Conservation (phyloP, 2,888 invertebrate species). For the Elegia similella region DNA sequence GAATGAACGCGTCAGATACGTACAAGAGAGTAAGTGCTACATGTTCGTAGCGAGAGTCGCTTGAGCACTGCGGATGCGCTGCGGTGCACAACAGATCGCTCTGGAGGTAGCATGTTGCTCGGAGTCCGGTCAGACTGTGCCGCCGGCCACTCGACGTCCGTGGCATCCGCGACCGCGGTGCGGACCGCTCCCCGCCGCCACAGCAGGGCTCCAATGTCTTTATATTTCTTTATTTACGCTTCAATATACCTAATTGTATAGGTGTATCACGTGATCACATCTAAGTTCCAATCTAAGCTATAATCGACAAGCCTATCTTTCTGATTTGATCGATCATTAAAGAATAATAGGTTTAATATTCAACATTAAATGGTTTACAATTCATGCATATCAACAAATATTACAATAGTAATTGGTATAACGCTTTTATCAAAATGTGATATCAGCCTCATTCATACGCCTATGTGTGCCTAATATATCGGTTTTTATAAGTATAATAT, state of each 20-base stretch:
- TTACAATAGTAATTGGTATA: too few relatives aligned
- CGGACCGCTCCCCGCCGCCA: slow-evolving; percentile 56
- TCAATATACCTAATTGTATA: background rate
- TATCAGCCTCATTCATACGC: too few relatives aligned
- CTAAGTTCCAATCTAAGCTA: background rate
- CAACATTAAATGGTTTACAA: background rate
- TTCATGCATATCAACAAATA: background rate
- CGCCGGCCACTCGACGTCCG: slow-evolving; percentile 29
- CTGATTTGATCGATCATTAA: background rate
- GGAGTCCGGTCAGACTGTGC: slow-evolving; percentile 61
- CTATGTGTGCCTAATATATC: background rate
- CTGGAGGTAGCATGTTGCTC: slow-evolving; percentile 74
- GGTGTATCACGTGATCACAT: background rate
- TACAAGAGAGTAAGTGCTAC: slow-evolving; percentile 76
- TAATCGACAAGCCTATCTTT: background rate
- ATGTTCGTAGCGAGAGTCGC: slow-evolving; percentile 65
- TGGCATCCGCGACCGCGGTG: slow-evolving; percentile 31
- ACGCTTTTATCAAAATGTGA: too few relatives aligned
- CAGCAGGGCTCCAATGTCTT: slow-evolving; percentile 32
- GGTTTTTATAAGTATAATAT: background rate
- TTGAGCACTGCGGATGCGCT: slow-evolving; percentile 73
- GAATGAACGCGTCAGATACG: slow-evolving; percentile 71
- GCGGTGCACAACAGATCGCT: slow-evolving; percentile 65
- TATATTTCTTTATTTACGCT: slow-evolving; percentile 36
- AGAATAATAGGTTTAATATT: background rate